Conservation (phyloP, 2,888 invertebrate genomes). For the Eilema griseolum region DNA sequence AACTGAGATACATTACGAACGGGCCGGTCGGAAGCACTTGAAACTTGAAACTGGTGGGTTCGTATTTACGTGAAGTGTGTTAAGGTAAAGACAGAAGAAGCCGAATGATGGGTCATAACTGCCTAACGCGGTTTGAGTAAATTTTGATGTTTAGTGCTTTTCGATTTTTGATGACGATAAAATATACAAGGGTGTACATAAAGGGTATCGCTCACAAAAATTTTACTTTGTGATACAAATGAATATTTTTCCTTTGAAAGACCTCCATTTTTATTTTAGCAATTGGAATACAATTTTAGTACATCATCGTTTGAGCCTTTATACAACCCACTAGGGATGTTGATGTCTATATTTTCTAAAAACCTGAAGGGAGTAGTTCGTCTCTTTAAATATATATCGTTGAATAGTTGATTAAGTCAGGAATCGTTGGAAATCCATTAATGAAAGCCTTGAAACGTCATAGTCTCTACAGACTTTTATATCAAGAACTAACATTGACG, state of each 20-base stretch:
- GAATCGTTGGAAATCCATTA: not conserved
- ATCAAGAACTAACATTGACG: not conserved
- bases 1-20: no score
- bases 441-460: not conserved
- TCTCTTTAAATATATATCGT: not conserved
- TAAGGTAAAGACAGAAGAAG: no score
- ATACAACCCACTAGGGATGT: not conserved
- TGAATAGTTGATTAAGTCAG: not conserved
- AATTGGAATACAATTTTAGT: constrained; percentile 2
- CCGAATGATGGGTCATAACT: no score
- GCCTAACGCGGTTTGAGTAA: no score
- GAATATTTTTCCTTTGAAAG: constrained; percentile 1
- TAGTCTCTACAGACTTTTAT: not conserved
- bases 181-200: not conserved
- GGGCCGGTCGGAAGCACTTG: no score
- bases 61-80: no score
- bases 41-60: no score
- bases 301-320: not conserved
- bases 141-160: no score
- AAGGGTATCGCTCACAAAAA: not conserved
- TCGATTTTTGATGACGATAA: not conserved
- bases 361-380: not conserved
- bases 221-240: not conserved
- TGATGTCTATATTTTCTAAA: not conserved
- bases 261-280: not conserved